Evolutionary conservation across 2,888 invertebrate species (phyloP).

Genomic region (Subacronicta megacephala): DNA sequence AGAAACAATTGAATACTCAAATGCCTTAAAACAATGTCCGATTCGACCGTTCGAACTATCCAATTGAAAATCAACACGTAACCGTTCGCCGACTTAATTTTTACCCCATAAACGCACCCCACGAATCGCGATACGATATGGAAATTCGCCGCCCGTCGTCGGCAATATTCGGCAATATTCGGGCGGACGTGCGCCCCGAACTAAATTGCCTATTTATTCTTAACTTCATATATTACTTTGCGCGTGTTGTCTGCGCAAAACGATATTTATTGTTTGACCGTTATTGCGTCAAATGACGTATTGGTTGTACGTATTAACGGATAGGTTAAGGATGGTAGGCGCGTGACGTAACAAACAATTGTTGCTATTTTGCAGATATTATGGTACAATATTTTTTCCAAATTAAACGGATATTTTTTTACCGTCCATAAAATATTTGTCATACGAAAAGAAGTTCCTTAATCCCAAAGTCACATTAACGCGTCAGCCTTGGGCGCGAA

Average conservation of each 20-base stretch:
- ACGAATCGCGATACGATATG: conserved; percentile 88
- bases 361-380: conserved; percentile 20
- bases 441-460: no score
- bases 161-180: conserved; percentile 89
- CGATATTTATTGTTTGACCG: conserved; percentile 89
- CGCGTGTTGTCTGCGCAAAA: conserved; percentile 89
- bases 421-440: no score
- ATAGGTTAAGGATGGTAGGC: conserved; percentile 75
- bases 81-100: conserved; percentile 84
- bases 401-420: neutral
- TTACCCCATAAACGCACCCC: conserved; percentile 89
- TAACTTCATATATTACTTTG: conserved; percentile 90
- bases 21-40: conserved; percentile 43
- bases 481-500: no score
- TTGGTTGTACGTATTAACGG: conserved; percentile 82
- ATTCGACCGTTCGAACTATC: conserved; percentile 62
- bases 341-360: conserved; percentile 66
- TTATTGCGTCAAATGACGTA: conserved; percentile 89
- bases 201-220: conserved; percentile 90
- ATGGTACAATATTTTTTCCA: neutral
- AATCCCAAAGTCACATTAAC: no score
- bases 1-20: conserved; percentile 41
- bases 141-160: conserved; percentile 84
- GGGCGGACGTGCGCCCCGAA: conserved; percentile 85
- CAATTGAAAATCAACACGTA: conserved; percentile 82